Evolutionary conservation across 1,140 invertebrate genomes (phyloP).

Genomic region (Calephelis virginiensis): DNA sequence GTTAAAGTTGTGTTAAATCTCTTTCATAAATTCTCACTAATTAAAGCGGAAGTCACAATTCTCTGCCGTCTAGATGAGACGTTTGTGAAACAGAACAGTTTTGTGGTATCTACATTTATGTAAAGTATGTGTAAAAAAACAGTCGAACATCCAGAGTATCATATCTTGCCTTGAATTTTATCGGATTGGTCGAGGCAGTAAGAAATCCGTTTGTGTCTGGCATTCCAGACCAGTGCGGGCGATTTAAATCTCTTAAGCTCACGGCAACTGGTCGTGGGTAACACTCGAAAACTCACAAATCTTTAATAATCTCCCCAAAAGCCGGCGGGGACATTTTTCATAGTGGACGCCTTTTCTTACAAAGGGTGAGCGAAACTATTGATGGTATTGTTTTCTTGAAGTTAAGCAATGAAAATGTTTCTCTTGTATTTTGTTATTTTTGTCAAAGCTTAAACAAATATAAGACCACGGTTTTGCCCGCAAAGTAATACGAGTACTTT

Average conservation of each 20-base stretch:
- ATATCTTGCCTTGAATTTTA: conserved; percentile 5
- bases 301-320: conserved; percentile 75
- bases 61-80: too few species aligned
- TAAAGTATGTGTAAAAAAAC: background rate
- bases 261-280: conserved; percentile 55
- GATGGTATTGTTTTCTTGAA: conserved; percentile 21
- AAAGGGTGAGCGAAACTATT: conserved; percentile 39
- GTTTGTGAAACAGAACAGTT: too few species aligned
- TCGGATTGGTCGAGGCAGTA: conserved; percentile 25
- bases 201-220: conserved; percentile 74
- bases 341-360: conserved; percentile 40
- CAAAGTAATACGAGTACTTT: too few species aligned
- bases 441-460: too few species aligned
- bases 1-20: too few species aligned
- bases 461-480: background rate
- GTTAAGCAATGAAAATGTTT: background rate
- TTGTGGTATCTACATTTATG: too few species aligned
- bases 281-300: conserved; percentile 74
- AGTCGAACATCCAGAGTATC: background rate
- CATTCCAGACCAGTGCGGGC: conserved; percentile 69
- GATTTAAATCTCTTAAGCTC: conserved; percentile 76
- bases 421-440: too few species aligned
- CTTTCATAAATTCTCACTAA: too few species aligned
- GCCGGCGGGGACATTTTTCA: conserved; percentile 63
- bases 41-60: too few species aligned